Conservation (phyloP, 2,888 invertebrate genomes). For the Julus scandinavius region DNA sequence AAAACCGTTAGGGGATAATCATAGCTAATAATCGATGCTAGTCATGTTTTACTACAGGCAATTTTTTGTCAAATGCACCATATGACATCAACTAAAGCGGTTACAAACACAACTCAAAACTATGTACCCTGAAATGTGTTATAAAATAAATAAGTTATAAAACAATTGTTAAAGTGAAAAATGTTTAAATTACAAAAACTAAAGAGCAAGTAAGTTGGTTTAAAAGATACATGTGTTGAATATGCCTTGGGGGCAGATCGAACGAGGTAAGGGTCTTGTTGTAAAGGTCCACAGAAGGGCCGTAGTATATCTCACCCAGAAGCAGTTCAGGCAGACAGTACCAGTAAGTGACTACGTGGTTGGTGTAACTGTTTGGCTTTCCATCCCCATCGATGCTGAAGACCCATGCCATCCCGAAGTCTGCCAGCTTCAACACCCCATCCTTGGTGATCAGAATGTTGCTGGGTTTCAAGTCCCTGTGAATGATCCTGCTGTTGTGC, state of each 20-base stretch:
- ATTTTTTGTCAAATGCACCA: too few species aligned
- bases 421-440: constrained; percentile 93
- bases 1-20: neutral
- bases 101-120: too few species aligned
- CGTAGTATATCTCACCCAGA: constrained; percentile 90
- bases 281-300: constrained; percentile 94
- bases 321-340: constrained; percentile 81
- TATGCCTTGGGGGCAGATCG: constrained; percentile 74
- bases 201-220: neutral
- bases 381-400: constrained; percentile 89
- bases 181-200: too few species aligned
- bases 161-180: too few species aligned
- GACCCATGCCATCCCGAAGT: constrained; percentile 96
- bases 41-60: neutral
- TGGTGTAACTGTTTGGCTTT: constrained; percentile 90
- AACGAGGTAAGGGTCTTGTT: neutral
- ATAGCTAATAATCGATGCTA: neutral
- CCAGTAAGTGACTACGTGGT: constrained; percentile 97
- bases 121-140: too few species aligned
- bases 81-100: too few species aligned
- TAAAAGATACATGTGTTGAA: constrained; percentile 89
- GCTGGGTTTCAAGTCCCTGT: constrained; percentile 99
- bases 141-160: too few species aligned
- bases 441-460: constrained; percentile 97
- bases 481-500: constrained; percentile 93